phyloP scores from a whole-genome alignment of 2,797 vertebrate genomes.

The Sebastes taczanowskii region DNA sequence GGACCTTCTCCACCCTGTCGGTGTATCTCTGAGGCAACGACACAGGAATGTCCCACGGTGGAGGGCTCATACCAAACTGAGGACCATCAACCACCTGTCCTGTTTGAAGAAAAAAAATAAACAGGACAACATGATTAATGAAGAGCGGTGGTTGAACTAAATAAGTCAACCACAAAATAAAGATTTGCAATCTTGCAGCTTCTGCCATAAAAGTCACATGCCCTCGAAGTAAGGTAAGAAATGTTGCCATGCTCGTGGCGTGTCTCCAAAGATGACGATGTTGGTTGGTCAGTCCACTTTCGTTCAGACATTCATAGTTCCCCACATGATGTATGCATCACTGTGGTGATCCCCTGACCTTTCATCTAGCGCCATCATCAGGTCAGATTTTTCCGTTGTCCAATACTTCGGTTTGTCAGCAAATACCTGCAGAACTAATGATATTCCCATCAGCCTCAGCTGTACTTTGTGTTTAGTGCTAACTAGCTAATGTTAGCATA shows the following conservation, averaged over 20 bases:
- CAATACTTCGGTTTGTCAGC: too few species aligned
- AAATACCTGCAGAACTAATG: too few species aligned
- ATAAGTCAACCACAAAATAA: not conserved
- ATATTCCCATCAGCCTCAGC: too few species aligned
- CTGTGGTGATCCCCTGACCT: too few species aligned
- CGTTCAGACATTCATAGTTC: too few species aligned
- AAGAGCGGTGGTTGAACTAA: not conserved
- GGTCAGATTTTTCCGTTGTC: too few species aligned
- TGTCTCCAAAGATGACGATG: not conserved
- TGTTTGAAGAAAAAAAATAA: slow-evolving; percentile 27
- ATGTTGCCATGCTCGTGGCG: too few species aligned
- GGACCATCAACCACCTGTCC: slow-evolving; percentile 83
- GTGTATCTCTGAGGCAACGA: slow-evolving; percentile 75
- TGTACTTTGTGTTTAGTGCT: too few species aligned
- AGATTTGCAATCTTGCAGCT: not conserved
- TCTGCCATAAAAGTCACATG: not conserved
- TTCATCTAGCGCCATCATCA: too few species aligned
- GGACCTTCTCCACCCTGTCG: slow-evolving; percentile 74
- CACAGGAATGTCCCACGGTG: slow-evolving; percentile 84
- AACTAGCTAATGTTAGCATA: too few species aligned
- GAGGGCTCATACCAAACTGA: slow-evolving; percentile 74
- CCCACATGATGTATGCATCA: too few species aligned
- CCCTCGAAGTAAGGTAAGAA: not conserved
- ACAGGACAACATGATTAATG: not conserved
- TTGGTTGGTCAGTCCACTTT: not conserved